Conservation (phyloP, 2,113 vertebrate genomes). For the Pteropus alecto region DNA sequence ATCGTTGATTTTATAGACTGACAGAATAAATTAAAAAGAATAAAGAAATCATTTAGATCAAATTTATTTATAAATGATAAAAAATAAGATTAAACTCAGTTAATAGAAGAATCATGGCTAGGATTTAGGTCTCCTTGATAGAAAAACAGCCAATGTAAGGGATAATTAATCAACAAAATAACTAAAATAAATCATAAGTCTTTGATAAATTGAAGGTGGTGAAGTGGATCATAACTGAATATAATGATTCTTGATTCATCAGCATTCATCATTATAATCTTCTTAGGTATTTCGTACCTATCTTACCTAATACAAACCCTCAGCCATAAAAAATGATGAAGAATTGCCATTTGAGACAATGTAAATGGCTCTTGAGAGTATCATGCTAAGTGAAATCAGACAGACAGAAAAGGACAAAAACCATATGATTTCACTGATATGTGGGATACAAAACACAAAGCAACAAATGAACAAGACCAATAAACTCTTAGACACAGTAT, state of each 20-base stretch:
- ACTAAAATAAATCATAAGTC: background rate
- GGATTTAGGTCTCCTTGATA: background rate
- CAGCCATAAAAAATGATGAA: too few species aligned
- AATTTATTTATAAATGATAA: background rate
- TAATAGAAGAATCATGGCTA: background rate
- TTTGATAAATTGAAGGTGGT: background rate
- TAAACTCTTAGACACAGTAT: background rate
- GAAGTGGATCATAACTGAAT: background rate
- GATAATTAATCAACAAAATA: background rate
- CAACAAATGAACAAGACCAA: background rate
- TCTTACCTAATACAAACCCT: background rate
- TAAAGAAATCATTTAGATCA: background rate
- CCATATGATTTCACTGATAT: background rate
- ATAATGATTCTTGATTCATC: background rate
- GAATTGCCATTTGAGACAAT: too few species aligned
- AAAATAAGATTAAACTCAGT: background rate
- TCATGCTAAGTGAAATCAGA: background rate
- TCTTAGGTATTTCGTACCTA: background rate
- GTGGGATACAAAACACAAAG: background rate
- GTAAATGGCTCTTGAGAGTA: background rate
- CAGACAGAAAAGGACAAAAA: background rate
- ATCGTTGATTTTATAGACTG: background rate
- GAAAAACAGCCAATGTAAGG: background rate
- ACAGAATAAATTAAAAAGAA: background rate
- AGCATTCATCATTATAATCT: background rate